Evolutionary conservation across 2,797 vertebrate genomes (phyloP), one percentile per base, ranked within the genome.

Genomic region (Cephalopachus bancanus): DNA sequence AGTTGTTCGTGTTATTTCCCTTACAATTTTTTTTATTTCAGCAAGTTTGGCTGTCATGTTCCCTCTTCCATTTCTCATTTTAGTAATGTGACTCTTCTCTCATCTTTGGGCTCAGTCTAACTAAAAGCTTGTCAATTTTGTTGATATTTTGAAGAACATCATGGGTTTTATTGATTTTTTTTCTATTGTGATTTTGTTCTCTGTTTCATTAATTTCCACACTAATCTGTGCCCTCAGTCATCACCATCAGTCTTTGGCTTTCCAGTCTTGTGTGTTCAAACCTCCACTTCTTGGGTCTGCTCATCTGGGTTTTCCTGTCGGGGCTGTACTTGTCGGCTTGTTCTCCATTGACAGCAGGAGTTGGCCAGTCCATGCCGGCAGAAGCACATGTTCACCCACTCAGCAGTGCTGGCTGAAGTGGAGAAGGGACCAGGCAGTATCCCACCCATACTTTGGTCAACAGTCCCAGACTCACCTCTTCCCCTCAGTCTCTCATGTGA

Each of bases 221-320:
- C 4, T 72, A 10, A 78, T 88, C 65, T 92, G 19, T 30, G 55
- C 37, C n/a, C 90, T 94, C 26, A n/a, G 59, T 81, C 65, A 65
- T 76, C 60, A 83, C 26, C 20, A 8, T 85, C 55, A 28, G 44
- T 30, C 86, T 93, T 96, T 75, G 75, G 59, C 79, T 55, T 97
- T 79, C 44, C 74, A 17, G 84, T 53, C 92, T 90, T 95, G 7
- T 44, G 5, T 85, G 51, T 67, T 90, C 65, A 55, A 44, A 80
- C 2, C 1, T 1, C 15, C 30, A 17, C 15, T 93, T 64, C 44
- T 71, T 53, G 80, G 16, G 26, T 44, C 44, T 44, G 44, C 44
- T 44, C 44, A 44, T 44, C 44, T 44, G 44, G 44, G 44, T 44
- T 44, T 4, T 44, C 44, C 44, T 44, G 44, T 44, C 5, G 44